Base-by-base conservation (phyloP, 2,797 vertebrate species). In the Fringilla coelebs region DNA sequence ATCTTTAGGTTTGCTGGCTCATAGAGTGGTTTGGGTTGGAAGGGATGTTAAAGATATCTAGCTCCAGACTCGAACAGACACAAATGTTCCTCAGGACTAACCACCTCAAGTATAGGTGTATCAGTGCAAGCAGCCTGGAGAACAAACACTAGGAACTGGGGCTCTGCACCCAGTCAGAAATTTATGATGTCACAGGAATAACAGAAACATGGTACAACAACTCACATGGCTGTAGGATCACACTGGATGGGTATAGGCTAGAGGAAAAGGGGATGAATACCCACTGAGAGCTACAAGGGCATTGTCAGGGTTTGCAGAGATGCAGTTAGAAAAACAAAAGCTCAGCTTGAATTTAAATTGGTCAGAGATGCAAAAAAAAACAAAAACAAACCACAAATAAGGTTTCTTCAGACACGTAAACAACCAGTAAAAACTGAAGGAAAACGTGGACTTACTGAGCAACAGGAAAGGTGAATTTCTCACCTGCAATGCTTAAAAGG, bases 191-290 rank as follows among this genome's bases (percentile, higher is more conserved):
- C 45, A 45, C 18, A 65, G 72, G 29, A 84, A 17, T 38, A 77
- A 52, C 1, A 4, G 22, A 58, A 77, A 46, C 45, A 32, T 40
- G 31, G 16, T 70, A 48, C 0, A 0, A 40, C 8, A 19, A 29
- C 22, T 60, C 31, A 32, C 22, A 18, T 7, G 6, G 54, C 52
- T 60, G 22, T 41, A 60, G 40, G 34, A 60, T 54, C 46, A 60
- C 8, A 8, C 11, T 52, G 34, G 66, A 41, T 36, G 18, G 10
- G 17, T 29, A 41, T 1, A 28, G 45, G 52, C 25, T 41, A 45
- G 14, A 76, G 24, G 20, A 45, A 76, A 76, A 45, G 7, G 2
- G 13, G 7, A 12, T 38, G 19, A n/a, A 70, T 51, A 45, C 17
- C 12, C 20, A 38, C 3, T 57, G 63, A 63, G 43, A 57, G n/a